Conservation (phyloP, 2,797 vertebrate genomes). For the Dromococcyx pavoninus region DNA sequence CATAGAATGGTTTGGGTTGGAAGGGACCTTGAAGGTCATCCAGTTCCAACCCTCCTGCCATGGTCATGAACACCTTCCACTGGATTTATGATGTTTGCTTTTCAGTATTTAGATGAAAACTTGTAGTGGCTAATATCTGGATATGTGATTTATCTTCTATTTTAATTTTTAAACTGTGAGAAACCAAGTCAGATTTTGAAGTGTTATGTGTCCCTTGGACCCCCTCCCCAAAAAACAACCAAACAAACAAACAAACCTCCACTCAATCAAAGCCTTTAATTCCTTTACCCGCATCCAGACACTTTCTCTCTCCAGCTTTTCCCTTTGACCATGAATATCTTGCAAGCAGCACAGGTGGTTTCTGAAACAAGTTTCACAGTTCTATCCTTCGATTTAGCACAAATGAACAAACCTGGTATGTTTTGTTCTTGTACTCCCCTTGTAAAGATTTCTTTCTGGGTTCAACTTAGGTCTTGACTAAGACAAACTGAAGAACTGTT, state of each 20-base stretch:
- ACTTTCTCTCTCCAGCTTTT: rapidly evolving
- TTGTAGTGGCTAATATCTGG: not conserved
- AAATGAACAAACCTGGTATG: not conserved
- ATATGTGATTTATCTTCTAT: not conserved
- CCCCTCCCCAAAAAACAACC: not conserved
- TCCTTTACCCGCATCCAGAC: not conserved
- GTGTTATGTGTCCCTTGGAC: not conserved
- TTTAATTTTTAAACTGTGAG: not conserved
- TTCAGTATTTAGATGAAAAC: not conserved
- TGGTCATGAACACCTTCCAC: too few species aligned
- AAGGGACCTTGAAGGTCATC: too few species aligned
- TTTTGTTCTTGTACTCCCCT: not conserved
- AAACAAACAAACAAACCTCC: not conserved
- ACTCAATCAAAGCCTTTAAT: not conserved
- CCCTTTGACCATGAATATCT: not conserved
- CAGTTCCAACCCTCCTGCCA: too few species aligned
- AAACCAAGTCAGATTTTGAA: not conserved
- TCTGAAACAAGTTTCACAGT: not conserved
- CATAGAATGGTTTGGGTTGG: too few species aligned
- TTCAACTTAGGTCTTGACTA: not conserved
- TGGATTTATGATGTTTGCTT: not conserved
- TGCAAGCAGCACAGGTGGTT: not conserved
- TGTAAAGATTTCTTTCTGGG: not conserved
- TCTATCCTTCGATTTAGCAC: not conserved
- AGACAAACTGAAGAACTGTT: not conserved